These are phyloP conservation scores for Masticophis lateralis DNA, from an alignment of 2,797 vertebrate species.

Conservation along the genomic window DNA sequence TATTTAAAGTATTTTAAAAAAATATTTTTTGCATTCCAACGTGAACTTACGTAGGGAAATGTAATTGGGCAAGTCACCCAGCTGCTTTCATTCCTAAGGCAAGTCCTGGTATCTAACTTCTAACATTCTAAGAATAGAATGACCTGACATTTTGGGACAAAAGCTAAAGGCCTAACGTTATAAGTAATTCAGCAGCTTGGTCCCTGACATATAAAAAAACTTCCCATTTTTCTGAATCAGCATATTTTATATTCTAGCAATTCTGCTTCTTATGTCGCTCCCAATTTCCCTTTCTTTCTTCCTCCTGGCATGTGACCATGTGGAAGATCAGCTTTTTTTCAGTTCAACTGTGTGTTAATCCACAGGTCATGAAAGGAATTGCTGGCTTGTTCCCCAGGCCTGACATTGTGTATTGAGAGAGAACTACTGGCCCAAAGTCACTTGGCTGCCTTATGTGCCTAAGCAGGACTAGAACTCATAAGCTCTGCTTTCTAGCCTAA, in stretches of 20 bases:
- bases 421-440: not conserved
- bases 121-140: not conserved
- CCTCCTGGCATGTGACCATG: not conserved
- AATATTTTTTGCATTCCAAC: not conserved
- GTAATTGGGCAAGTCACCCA: not conserved
- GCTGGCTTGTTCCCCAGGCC: not conserved
- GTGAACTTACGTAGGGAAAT: not conserved
- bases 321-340: not conserved
- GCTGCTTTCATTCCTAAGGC: not conserved
- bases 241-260: not conserved
- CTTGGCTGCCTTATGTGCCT: not conserved
- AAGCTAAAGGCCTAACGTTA: not conserved
- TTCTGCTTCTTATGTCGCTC: not conserved
- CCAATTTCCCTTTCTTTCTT: not conserved
- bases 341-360: not conserved
- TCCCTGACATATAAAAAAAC: not conserved
- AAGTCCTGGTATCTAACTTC: not conserved
- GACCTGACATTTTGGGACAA: not conserved
- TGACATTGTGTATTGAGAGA: not conserved
- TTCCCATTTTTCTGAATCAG: not conserved
- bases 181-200: not conserved
- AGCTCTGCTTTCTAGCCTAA: not conserved
- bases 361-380: not conserved
- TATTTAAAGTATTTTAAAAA: not conserved
- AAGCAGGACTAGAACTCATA: not conserved